Base-by-base conservation (phyloP, 2,888 invertebrate species). In the Callyntrura sp. region DNA sequence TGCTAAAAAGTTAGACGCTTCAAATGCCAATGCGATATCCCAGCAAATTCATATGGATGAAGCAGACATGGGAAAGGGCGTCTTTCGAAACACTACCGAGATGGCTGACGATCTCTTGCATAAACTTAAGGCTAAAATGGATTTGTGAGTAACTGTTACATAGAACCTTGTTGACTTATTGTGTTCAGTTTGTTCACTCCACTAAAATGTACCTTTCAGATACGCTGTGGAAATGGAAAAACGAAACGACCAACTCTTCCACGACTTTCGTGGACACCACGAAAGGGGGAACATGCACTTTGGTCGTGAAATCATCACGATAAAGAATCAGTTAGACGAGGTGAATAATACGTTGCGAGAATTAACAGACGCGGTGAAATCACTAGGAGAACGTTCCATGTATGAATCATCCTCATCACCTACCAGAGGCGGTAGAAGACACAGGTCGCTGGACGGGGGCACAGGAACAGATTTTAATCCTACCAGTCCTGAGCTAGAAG, bases 101-200 rank as follows among this genome's bases (percentile, higher is more conserved):
- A 84, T 93, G 82, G 91, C 92, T 0, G 93, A 93, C 62, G 93
- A 93, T 70, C 88, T 93, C 6, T 60, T 93, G 28, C 82, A 87
- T 23, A 93, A 92, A 86, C 86, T 93, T 1, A 93, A 93, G 60
- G 84, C 90, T 14, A 92, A 93, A 90, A 92, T 93, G 91, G 93
- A 93, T 20, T 87, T 91, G 93, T 93, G 91, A 70, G 79, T 43
- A 60, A 17, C n/a, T 60, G n/a, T 17, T 60, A n/a, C 60, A 11
- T 60, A 8, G 5, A 6, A 9, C 9, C 60, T 60, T 60, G 20
- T 14, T 17, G 60, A n/a, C 20, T 5, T n/a, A n/a, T n/a, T n/a
- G n/a, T n/a, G n/a, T n/a, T n/a, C n/a, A n/a, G n/a, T n/a, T n/a
- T n/a, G n/a, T n/a, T n/a, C n/a, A n/a, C n/a, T n/a, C n/a, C n/a